A percentile compares a stretch with the other conserved stretches of the same genome.
Conservation (phyloP, 2,113 vertebrate genomes). For the Seriola dumerili region DNA sequence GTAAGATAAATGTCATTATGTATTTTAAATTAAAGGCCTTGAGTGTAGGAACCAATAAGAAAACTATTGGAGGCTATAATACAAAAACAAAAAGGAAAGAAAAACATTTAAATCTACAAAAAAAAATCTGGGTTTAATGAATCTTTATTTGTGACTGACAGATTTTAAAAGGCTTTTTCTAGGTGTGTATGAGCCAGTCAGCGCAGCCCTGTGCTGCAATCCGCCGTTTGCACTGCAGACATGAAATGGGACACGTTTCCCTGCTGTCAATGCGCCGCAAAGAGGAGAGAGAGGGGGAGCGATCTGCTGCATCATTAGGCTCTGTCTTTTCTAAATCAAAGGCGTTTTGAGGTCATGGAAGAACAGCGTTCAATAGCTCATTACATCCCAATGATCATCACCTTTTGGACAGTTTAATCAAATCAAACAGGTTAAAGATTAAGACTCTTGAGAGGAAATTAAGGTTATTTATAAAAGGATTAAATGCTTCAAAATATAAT, state of each 20-base stretch:
- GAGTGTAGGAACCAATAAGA: not conserved
- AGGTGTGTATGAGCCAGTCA: not conserved
- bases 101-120: not conserved
- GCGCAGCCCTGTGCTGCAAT: conserved; percentile 44
- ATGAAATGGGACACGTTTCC: conserved; percentile 62
- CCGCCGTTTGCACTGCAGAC: conserved; percentile 57
- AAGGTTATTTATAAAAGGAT: not conserved
- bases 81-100: not conserved
- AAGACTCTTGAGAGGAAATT: not conserved
- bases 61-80: not conserved
- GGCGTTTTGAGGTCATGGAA: conserved; percentile 74
- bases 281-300: conserved; percentile 17
- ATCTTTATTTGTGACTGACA: not conserved
- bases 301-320: conserved; percentile 75
- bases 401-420: accelerated
- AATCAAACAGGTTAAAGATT: not conserved
- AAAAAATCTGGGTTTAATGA: not conserved
- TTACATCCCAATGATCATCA: not conserved
- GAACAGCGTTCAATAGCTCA: not conserved
- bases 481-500: not conserved
- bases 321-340: conserved; percentile 56
- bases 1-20: not conserved
- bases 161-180: not conserved
- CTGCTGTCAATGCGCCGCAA: conserved; percentile 19
- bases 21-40: not conserved